These are phyloP conservation scores for Hemitrygon akajei DNA, from an alignment of 2,797 vertebrate genomes.

Conservation along the genomic window DNA sequence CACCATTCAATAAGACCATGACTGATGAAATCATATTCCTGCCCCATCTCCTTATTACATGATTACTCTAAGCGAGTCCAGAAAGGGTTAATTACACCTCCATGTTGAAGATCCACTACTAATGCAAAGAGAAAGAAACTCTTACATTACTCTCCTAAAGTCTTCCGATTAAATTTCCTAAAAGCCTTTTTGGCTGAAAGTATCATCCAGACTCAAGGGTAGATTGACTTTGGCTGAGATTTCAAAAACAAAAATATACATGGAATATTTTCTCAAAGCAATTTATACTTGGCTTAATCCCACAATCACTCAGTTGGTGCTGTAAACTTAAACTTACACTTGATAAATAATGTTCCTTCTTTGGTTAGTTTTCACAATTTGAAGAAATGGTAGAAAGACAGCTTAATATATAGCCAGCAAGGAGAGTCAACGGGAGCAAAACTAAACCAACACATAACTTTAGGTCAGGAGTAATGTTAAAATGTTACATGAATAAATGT, in stretches of 20 bases:
- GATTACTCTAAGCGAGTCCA: neutral
- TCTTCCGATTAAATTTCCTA: neutral
- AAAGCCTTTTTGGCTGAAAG: conserved; percentile 30
- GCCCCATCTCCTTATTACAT: no score
- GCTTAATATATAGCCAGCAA: neutral
- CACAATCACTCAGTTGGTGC: neutral
- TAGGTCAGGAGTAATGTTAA: neutral
- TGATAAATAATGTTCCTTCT: neutral
- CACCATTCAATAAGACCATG: no score
- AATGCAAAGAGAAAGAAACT: neutral
- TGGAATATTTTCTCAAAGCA: neutral
- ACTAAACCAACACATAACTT: neutral
- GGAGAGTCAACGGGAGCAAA: neutral
- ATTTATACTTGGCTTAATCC: neutral
- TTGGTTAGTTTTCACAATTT: conserved; percentile 1
- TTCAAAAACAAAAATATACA: neutral
- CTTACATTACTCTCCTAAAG: neutral
- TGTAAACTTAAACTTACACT: neutral
- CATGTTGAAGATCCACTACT: no score
- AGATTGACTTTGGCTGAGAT: neutral
- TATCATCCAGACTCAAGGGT: neutral
- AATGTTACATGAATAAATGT: neutral
- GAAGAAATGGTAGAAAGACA: neutral
- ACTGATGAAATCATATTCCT: no score
- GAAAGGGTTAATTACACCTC: neutral